A percentile compares a stretch with the other conserved stretches of the same genome.
phyloP scores from a whole-genome alignment of 2,113 vertebrate species.

The Talpa occidentalis region DNA sequence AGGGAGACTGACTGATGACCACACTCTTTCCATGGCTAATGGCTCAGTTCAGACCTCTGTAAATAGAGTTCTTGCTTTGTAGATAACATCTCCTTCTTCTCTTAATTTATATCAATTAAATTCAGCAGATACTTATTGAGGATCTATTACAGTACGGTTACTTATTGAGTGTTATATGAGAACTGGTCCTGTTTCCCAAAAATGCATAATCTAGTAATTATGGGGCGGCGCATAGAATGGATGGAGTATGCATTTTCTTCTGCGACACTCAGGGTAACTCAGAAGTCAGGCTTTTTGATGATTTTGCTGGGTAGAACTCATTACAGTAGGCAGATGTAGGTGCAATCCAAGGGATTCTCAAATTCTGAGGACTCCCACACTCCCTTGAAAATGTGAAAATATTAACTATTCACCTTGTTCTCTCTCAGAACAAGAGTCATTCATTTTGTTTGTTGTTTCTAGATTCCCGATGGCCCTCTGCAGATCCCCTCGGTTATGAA shows the following conservation, averaged over 20 bases:
- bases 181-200: background rate
- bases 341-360: background rate
- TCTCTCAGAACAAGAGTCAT: background rate
- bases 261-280: no score
- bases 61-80: background rate
- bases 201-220: background rate
- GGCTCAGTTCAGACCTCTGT: background rate
- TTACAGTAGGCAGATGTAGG: background rate
- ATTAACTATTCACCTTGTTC: background rate
- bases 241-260: background rate
- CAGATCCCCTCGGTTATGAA: background rate
- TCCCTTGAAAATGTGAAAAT: constrained; percentile 1
- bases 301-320: background rate
- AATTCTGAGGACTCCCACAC: background rate
- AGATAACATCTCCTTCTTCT: background rate
- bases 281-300: background rate
- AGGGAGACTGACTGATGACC: background rate
- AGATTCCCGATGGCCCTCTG: background rate
- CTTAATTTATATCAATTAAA: background rate
- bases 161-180: background rate
- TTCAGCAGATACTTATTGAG: background rate
- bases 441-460: background rate
- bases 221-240: background rate
- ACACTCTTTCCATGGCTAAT: background rate
- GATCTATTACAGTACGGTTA: background rate